Percentiles rank a stretch among this genome's conserved stretches.
Evolutionary conservation across 2,797 vertebrate species (phyloP).

Genomic region (Clarias pachynema): DNA sequence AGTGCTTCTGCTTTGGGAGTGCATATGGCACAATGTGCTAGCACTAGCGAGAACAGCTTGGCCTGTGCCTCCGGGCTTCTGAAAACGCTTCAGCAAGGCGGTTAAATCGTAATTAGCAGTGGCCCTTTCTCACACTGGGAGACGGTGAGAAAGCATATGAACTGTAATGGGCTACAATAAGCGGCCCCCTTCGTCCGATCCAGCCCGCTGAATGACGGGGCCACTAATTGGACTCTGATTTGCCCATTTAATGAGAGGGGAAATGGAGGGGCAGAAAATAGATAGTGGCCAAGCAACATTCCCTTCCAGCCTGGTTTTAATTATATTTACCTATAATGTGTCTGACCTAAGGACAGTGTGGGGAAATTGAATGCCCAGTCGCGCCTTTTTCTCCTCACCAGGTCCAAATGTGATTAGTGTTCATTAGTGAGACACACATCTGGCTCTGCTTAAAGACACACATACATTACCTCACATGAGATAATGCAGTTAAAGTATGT

Average conservation of each 20-base stretch:
- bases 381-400: constrained; percentile 60
- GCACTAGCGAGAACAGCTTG: constrained; percentile 59
- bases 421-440: constrained; percentile 63
- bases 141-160: constrained; percentile 71
- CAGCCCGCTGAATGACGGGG: constrained; percentile 74
- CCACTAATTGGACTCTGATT: constrained; percentile 85
- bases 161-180: constrained; percentile 71
- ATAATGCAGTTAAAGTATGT: constrained; percentile 27
- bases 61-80: constrained; percentile 62
- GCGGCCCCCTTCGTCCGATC: constrained; percentile 59
- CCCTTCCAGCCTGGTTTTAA: constrained; percentile 66
- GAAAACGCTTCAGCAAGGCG: constrained; percentile 62
- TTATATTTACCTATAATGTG: constrained; percentile 65
- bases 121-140: constrained; percentile 67
- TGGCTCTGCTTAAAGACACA: constrained; percentile 39
- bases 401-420: constrained; percentile 72
- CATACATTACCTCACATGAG: constrained; percentile 5
- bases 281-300: constrained; percentile 76
- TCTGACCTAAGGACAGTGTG: constrained; percentile 71
- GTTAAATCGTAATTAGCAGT: constrained; percentile 79
- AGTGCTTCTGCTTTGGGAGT: constrained; percentile 2
- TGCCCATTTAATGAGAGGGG: constrained; percentile 77
- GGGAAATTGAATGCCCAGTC: constrained; percentile 67
- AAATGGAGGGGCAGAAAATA: constrained; percentile 71
- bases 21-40: constrained; percentile 28